Evolutionary conservation across 2,888 invertebrate genomes (phyloP), one percentile per base, ranked within the genome.

Genomic region (Polietes domitor): DNA sequence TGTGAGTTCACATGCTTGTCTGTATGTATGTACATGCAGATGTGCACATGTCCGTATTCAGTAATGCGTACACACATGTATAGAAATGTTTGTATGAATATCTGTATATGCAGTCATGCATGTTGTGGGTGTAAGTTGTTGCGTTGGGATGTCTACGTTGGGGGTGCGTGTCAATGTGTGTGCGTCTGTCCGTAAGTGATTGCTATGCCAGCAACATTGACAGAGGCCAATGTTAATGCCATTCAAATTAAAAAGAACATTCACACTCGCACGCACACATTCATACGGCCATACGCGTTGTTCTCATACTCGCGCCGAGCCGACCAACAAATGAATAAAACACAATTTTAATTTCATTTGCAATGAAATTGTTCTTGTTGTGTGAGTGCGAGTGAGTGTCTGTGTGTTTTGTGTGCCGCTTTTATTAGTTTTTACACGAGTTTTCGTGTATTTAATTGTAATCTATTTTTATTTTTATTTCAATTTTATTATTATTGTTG

Each of bases 171-270:
- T 10, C 12, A 41, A 12, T 12, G 47, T 47, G 47, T 12, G 41
- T 68, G 37, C 6, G 28, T 32, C 32, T 32, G 37, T 21, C 19
- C 1, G 21, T 19, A 32, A 19, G 17, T 65, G 37, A 41, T 41
- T 73, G 73, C 73, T 24, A 28, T 80, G 68, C 41, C 77, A 84
- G 77, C 76, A 84, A 81, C 84, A 84, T 84, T 84, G 84, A 75
- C 78, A 75, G 72, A 81, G 58, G 58, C 75, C 84, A 84, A 81
- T 81, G 84, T 72, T 76, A 84, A 77, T 80, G 76, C 37, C 32
- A 70, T 68, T 65, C 50, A 26, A 74, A 77, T 68, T 79, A 65
- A 68, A 74, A 77, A 72, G 21, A 58, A 21, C 72, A 26, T 15
- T 19, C 9, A 63, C 15, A 77, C 19, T 32, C n/a, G 28, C 17